phyloP scores from a whole-genome alignment of 2,113 vertebrate species.

The Lycaon pictus region DNA sequence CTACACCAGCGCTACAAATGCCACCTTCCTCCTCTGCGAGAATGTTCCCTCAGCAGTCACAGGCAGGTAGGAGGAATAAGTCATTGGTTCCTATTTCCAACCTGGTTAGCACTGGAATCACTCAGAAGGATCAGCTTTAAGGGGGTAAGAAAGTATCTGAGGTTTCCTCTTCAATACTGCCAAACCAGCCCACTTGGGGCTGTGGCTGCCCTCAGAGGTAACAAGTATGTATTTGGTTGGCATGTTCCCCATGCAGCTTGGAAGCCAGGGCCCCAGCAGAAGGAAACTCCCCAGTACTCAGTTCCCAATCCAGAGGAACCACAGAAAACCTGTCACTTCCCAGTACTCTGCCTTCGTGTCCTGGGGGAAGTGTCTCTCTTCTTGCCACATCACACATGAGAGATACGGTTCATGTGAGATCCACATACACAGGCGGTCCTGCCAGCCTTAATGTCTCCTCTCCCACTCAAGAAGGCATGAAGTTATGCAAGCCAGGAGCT shows the following conservation, averaged over 20 bases:
- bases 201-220: rapidly evolving
- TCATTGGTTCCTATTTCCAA: no score
- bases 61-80: background rate
- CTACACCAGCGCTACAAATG: background rate
- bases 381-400: rapidly evolving
- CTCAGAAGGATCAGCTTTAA: background rate
- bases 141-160: background rate
- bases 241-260: background rate
- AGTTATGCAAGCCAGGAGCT: background rate
- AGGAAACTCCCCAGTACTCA: background rate
- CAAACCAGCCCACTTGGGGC: no score
- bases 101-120: background rate
- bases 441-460: background rate
- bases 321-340: background rate
- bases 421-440: background rate
- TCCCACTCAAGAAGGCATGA: background rate
- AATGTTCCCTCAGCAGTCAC: no score
- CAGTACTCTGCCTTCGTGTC: rapidly evolving
- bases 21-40: background rate
- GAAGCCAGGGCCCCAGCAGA: background rate
- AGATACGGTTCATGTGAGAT: rapidly evolving
- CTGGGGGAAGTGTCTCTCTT: background rate
- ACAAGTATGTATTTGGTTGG: rapidly evolving
- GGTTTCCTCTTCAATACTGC: background rate
- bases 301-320: background rate